phyloP scores from a whole-genome alignment of 2,113 vertebrate species.

The Dascyllus trimaculatus region DNA sequence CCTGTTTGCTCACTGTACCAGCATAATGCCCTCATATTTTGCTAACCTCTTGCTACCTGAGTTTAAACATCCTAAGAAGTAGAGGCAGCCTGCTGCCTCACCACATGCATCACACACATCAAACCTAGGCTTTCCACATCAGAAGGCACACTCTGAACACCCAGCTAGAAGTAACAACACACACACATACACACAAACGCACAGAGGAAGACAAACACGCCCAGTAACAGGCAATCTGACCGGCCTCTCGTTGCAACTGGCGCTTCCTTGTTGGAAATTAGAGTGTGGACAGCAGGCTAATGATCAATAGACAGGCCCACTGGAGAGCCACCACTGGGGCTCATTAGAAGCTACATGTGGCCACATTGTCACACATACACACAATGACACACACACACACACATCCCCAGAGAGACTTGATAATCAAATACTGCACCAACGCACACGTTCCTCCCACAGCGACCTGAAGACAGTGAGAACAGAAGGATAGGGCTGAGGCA shows the following conservation, averaged over 20 bases:
- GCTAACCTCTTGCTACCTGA: constrained; percentile 22
- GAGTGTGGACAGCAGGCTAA: constrained; percentile 74
- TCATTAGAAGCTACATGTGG: constrained; percentile 79
- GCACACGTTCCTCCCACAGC: constrained; percentile 43
- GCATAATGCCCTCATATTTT: not conserved
- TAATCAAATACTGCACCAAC: constrained; percentile 68
- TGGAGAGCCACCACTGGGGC: constrained; percentile 75
- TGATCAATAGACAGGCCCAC: constrained; percentile 78
- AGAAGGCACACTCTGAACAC: constrained; percentile 5
- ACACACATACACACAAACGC: constrained; percentile 4
- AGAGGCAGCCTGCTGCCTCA: constrained; percentile 32
- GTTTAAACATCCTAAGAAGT: constrained; percentile 43
- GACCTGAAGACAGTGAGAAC: constrained; percentile 16
- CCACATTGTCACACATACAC: constrained; percentile 50
- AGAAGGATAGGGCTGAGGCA: constrained; percentile 20
- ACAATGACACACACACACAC: constrained; percentile 31
- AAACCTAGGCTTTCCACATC: constrained; percentile 39
- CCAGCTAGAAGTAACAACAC: not conserved
- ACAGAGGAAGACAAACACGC: constrained; percentile 3
- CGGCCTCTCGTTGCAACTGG: constrained; percentile 47
- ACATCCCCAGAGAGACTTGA: constrained; percentile 61
- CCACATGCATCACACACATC: constrained; percentile 32
- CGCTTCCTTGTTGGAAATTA: constrained; percentile 72
- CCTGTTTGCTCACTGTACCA: not conserved
- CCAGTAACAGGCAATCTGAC: constrained; percentile 32